Percentiles rank a stretch among this genome's conserved stretches.
Conservation (phyloP, 1,140 invertebrate species). For the Drosophila repletoides region DNA sequence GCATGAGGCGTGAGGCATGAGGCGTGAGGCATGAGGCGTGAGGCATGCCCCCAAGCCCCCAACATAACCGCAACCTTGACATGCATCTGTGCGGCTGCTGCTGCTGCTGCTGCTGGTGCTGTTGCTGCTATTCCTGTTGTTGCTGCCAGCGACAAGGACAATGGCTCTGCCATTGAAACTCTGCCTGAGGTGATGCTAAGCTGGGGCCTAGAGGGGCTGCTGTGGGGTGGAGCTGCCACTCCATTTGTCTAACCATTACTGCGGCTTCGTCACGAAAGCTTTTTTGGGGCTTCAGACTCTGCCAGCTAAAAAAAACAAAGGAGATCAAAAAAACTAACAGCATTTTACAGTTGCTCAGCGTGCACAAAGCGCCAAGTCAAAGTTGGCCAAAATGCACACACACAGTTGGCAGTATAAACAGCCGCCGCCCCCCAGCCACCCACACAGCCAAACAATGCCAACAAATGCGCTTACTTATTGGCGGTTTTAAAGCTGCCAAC, state of each 20-base stretch:
- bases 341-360: conserved; percentile 25
- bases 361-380: conserved; percentile 47
- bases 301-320: conserved; percentile 3
- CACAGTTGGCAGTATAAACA: too few species aligned
- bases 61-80: conserved; percentile 72
- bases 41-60: conserved; percentile 34
- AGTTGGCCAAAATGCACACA: conserved; percentile 12
- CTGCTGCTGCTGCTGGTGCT: conserved; percentile 16
- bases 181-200: conserved; percentile 8
- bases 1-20: background rate
- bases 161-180: conserved; percentile 13
- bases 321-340: background rate
- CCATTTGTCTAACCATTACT: conserved; percentile 50
- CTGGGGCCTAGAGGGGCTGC: conserved; percentile 2
- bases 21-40: background rate
- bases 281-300: conserved; percentile 10
- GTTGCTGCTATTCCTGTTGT: conserved; percentile 12
- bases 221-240: conserved; percentile 18
- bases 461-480: conserved; percentile 50
- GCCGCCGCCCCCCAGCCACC: conserved; percentile 1
- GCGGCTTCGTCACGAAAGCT: conserved; percentile 50
- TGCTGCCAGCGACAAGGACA: conserved; percentile 49
- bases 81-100: conserved; percentile 69
- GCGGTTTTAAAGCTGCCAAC: conserved; percentile 24
- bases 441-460: background rate